phyloP scores from a whole-genome alignment of 2,113 vertebrate genomes.

The Oryzias javanicus region DNA sequence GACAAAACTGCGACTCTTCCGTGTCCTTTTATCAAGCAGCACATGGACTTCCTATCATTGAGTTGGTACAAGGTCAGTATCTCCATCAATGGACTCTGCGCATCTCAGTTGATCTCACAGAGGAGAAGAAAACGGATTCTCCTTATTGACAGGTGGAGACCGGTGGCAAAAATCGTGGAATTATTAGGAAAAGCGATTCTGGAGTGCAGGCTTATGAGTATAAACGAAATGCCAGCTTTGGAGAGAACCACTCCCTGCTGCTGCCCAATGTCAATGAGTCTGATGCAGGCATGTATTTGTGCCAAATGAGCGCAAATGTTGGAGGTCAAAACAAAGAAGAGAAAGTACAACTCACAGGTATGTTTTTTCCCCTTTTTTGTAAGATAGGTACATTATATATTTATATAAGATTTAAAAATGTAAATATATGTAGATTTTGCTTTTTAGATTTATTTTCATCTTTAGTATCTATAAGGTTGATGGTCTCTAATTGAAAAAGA shows the following conservation, averaged over 20 bases:
- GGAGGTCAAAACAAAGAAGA: constrained; percentile 23
- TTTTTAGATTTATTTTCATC: too few relatives aligned
- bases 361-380: neutral
- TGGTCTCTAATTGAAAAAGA: too few relatives aligned
- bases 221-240: neutral
- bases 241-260: constrained; percentile 22
- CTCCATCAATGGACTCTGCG: neutral
- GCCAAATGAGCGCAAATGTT: constrained; percentile 33
- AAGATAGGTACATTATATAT: too few relatives aligned
- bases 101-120: too few relatives aligned
- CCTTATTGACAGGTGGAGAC: constrained; percentile 14
- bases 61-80: constrained; percentile 67
- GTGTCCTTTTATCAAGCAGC: constrained; percentile 6
- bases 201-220: rapidly evolving
- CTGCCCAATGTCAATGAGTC: constrained; percentile 24
- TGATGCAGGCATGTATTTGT: constrained; percentile 62
- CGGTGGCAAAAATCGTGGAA: rapidly evolving
- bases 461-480: too few relatives aligned
- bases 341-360: constrained; percentile 43
- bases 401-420: too few relatives aligned
- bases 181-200: constrained; percentile 6
- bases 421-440: too few relatives aligned
- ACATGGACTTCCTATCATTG: constrained; percentile 25
- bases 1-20: neutral
- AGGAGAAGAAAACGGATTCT: neutral